Percentiles rank a stretch among this genome's conserved stretches.
Conservation (phyloP, 2,797 vertebrate genomes). For the Lepilemur ruficaudatus region DNA sequence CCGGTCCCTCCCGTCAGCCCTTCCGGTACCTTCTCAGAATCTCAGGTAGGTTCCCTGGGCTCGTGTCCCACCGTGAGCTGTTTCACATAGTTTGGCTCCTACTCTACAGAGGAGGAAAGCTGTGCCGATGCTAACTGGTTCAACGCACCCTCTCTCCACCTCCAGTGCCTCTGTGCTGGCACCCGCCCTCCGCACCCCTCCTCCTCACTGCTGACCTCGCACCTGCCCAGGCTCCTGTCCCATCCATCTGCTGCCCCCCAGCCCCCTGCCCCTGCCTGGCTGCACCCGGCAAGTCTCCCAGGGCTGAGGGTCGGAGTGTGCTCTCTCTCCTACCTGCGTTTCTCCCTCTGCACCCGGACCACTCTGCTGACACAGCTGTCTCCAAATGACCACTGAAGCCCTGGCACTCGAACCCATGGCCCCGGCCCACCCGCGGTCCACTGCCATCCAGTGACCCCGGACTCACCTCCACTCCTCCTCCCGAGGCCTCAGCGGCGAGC, state of each 20-base stretch:
- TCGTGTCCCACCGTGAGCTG: not conserved
- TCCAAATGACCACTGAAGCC: not conserved
- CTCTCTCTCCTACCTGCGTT: fast-evolving
- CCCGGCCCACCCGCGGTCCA: fast-evolving
- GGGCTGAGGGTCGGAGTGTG: not conserved
- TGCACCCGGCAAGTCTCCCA: not conserved
- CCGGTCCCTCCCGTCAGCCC: fast-evolving
- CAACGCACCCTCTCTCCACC: fast-evolving
- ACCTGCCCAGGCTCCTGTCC: no score
- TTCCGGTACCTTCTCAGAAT: not conserved
- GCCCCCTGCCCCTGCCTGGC: fast-evolving
- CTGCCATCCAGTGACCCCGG: fast-evolving
- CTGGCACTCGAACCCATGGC: fast-evolving
- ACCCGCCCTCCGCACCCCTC: no score
- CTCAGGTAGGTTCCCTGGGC: not conserved
- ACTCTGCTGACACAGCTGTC: not conserved
- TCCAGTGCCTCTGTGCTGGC: not conserved
- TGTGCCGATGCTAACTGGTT: fast-evolving
- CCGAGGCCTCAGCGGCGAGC: fast-evolving
- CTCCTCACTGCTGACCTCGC: no score
- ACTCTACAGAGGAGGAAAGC: not conserved
- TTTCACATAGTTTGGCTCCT: not conserved
- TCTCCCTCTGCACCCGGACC: not conserved
- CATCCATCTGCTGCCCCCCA: not conserved
- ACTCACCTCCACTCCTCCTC: not conserved